Evolutionary conservation across 2,797 vertebrate genomes (phyloP), one percentile per base, ranked within the genome.

Genomic region (Cyclura pinguis): DNA sequence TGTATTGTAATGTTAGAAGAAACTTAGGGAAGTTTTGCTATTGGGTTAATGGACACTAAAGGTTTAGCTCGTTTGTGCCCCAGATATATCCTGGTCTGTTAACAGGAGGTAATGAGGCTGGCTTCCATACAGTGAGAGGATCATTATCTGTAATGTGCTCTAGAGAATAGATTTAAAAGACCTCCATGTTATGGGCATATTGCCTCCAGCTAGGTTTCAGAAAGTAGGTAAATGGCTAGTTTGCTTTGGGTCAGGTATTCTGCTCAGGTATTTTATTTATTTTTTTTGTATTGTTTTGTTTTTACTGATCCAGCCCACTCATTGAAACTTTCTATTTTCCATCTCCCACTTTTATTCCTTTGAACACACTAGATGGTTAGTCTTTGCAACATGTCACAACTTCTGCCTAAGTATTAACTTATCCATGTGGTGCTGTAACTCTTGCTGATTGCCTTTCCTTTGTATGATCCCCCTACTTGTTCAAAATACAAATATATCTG

Each of bases 81-180:
- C 57, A 74, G 52, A 76, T 83, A 50, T n/a, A 29, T 50, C 69
- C 38, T 47, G 69, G 47, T 74, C 88, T 76, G 69, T 89, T 76
- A 76, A 84, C 24, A 24, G 88, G n/a, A 84, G 55, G 20, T n/a
- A 74, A 83, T 35, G 69, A 74, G 24, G 55, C 38, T 84, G 52
- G 73, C 69, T 67, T 50, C 29, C 35, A 55, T 72, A 67, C 64
- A 55, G 24, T 82, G 50, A 88, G 55, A 42, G 13, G 80, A 82
- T 82, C 50, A 82, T 82, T 82, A 80, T 32, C 62, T 55, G 10
- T 64, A 52, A 50, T 47, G 20, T 83, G 9, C 52, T 87, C 16
- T 87, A 59, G 57, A 47, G 38, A 80, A 78, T 3, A 67, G 59
- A 32, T 78, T 67, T 32, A 80, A 50, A 78, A 87, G 29, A 62